phyloP scores from a whole-genome alignment of 2,888 invertebrate species.

The Trachelus tabidus region DNA sequence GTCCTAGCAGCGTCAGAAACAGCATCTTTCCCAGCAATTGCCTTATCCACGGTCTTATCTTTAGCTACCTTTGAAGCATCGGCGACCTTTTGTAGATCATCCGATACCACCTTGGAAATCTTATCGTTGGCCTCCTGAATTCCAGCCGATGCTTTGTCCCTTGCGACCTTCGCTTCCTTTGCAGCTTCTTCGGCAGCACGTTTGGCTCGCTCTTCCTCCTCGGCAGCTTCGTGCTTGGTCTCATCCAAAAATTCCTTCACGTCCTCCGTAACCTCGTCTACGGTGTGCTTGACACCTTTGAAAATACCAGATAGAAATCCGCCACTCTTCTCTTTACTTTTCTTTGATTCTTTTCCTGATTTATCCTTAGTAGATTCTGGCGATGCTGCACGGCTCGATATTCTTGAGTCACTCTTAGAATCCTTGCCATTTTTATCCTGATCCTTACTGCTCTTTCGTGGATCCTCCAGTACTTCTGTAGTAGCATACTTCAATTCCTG shows the following conservation, averaged over 20 bases:
- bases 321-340: conserved; percentile 38
- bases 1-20: conserved; percentile 3
- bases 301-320: conserved; percentile 42
- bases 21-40: conserved; percentile 15
- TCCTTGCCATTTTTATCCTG: conserved; percentile 25
- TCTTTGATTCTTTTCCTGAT: conserved; percentile 32
- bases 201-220: conserved; percentile 28
- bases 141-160: conserved; percentile 9
- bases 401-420: conserved; percentile 23
- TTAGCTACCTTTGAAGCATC: conserved; percentile 25
- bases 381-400: background rate
- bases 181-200: conserved; percentile 19
- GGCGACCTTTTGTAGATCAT: conserved; percentile 18
- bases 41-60: conserved; percentile 27
- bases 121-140: conserved; percentile 28
- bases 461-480: conserved; percentile 8
- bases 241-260: conserved; percentile 38
- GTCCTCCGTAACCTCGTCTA: conserved; percentile 35
- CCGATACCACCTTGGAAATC: conserved; percentile 5
- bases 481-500: conserved; percentile 14
- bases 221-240: conserved; percentile 30
- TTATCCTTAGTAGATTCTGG: conserved; percentile 19
- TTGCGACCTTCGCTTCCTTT: conserved; percentile 21
- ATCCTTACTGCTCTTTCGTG: conserved; percentile 6
- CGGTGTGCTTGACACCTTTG: conserved; percentile 35